Percentiles rank a stretch among this genome's conserved stretches.
These are phyloP conservation scores for Hemibagrus guttatus DNA, from an alignment of 2,797 vertebrate species.

Conservation along the genomic window DNA sequence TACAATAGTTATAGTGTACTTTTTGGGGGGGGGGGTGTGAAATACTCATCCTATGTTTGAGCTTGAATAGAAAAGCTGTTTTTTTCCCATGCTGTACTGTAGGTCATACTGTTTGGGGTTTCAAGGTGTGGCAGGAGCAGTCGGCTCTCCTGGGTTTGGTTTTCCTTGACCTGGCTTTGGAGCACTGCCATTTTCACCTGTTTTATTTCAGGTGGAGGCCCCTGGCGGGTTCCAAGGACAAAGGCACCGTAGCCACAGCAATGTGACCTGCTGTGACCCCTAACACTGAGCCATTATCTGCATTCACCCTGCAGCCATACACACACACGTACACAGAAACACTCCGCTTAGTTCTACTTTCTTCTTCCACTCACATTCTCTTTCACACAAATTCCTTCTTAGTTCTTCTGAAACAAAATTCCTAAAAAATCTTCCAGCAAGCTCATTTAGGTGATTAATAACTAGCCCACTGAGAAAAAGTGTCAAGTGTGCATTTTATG, in stretches of 20 bases:
- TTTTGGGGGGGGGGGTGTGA: too few species aligned
- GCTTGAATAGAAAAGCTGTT: not conserved
- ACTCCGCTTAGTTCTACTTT: not conserved
- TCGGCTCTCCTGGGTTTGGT: slow-evolving; percentile 52
- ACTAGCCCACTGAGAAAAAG: not conserved
- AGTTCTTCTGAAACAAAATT: not conserved
- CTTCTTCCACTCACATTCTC: not conserved
- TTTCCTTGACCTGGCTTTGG: slow-evolving; percentile 60
- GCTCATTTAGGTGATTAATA: not conserved
- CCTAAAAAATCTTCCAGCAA: not conserved
- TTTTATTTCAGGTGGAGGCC: slow-evolving; percentile 60
- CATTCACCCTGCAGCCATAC: not conserved
- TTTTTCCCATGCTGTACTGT: not conserved
- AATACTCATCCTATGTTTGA: not conserved
- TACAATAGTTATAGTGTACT: not conserved
- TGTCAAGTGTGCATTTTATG: not conserved
- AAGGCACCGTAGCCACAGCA: slow-evolving; percentile 56
- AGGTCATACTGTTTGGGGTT: slow-evolving; percentile 26
- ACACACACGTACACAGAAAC: not conserved
- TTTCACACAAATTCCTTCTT: not conserved
- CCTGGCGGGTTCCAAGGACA: slow-evolving; percentile 20
- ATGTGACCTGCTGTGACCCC: slow-evolving; percentile 35
- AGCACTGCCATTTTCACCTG: slow-evolving; percentile 56
- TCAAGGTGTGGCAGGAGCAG: slow-evolving; percentile 51
- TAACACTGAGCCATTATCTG: slow-evolving; percentile 6